phyloP scores from a whole-genome alignment of 2,113 vertebrate genomes.

The Gymnarchus niloticus region DNA sequence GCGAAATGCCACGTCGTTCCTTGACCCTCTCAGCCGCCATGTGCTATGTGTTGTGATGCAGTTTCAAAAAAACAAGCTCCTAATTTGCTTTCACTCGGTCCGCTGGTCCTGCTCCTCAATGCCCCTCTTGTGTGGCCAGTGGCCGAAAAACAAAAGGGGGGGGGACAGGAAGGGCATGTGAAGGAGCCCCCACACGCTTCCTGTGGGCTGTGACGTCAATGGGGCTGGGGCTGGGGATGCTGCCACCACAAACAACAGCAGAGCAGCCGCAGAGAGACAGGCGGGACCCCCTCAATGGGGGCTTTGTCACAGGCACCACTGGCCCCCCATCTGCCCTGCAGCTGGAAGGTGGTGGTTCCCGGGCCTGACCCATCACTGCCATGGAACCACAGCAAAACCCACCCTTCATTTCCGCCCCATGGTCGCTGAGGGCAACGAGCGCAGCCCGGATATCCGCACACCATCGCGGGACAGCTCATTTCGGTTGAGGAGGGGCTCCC shows the following conservation, averaged over 20 bases:
- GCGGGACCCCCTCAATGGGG: neutral
- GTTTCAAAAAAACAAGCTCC: neutral
- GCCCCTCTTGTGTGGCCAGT: neutral
- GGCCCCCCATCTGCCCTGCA: no score
- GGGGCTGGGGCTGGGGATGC: neutral
- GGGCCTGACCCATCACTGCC: neutral
- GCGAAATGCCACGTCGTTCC: no score
- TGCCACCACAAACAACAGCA: neutral
- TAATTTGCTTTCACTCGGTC: slow-evolving; percentile 13
- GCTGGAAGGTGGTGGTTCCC: neutral
- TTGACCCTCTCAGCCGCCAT: neutral
- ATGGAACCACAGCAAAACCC: no score
- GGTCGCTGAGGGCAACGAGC: no score
- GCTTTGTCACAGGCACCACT: neutral
- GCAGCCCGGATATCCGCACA: neutral
- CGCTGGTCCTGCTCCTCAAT: neutral
- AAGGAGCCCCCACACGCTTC: slow-evolving; percentile 6
- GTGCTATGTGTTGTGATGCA: neutral
- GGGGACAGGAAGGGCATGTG: slow-evolving; percentile 13
- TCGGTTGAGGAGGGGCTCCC: neutral
- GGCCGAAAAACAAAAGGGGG: neutral
- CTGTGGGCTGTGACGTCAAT: slow-evolving; percentile 15
- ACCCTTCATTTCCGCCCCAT: no score
- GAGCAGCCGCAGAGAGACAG: neutral
- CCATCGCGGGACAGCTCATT: neutral